phyloP scores from a whole-genome alignment of 1,140 invertebrate species.

The Cotesia glomerata region DNA sequence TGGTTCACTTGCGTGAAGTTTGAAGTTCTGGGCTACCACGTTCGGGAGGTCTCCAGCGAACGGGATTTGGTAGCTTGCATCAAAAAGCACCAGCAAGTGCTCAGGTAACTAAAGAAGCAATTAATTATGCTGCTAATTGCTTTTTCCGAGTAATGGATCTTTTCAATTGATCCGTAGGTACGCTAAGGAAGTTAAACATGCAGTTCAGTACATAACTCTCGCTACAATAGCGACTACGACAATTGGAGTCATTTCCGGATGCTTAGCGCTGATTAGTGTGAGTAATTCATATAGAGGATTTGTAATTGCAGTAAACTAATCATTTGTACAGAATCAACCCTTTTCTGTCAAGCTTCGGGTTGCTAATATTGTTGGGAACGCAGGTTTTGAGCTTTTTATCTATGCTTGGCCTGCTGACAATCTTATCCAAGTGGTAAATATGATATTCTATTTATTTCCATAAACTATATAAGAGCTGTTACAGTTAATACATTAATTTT shows the following conservation, averaged over 20 bases:
- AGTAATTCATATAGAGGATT: conserved; percentile 11
- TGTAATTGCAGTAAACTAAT: neutral
- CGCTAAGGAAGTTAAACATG: conserved; percentile 26
- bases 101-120: conserved; percentile 22
- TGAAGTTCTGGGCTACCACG: conserved; percentile 30
- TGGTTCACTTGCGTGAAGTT: conserved; percentile 37
- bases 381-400: conserved; percentile 39
- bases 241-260: conserved; percentile 33
- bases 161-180: conserved; percentile 18
- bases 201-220: conserved; percentile 30
- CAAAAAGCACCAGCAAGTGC: conserved; percentile 26
- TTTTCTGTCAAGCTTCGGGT: conserved; percentile 37
- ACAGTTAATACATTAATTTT: conserved; percentile 13
- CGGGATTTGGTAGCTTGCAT: conserved; percentile 25
- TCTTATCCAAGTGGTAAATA: conserved; percentile 36
- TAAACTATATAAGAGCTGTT: too few species aligned
- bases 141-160: too few species aligned
- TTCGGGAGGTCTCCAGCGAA: conserved; percentile 16
- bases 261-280: conserved; percentile 34
- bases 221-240: conserved; percentile 28
- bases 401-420: conserved; percentile 42
- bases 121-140: neutral
- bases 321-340: conserved; percentile 26
- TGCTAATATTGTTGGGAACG: conserved; percentile 21
- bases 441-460: neutral